Percentiles rank a stretch among this genome's conserved stretches.
Evolutionary conservation across 2,888 invertebrate species (phyloP).

Genomic region (Mesochorus sp.): DNA sequence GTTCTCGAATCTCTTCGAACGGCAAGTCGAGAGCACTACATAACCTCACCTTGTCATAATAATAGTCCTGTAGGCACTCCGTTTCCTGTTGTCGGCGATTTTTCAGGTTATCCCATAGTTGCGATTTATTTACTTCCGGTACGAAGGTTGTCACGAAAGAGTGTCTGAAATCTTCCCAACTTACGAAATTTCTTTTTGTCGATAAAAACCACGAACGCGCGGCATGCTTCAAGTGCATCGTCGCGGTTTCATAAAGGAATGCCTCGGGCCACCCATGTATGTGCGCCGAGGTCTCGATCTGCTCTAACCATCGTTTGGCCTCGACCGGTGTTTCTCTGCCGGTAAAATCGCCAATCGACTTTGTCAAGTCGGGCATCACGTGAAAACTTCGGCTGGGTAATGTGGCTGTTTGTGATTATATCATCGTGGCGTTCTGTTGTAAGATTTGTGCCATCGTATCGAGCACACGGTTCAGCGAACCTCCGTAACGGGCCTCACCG

Average conservation of each 20-base stretch:
- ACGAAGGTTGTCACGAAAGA: slow-evolving; percentile 48
- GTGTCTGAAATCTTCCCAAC: slow-evolving; percentile 36
- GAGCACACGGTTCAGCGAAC: slow-evolving; percentile 3
- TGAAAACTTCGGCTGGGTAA: slow-evolving; percentile 29
- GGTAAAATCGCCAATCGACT: slow-evolving; percentile 50
- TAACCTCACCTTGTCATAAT: slow-evolving; percentile 55
- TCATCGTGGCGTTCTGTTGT: slow-evolving; percentile 22
- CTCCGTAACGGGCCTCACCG: background rate
- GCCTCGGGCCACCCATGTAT: slow-evolving; percentile 54
- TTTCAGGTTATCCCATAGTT: slow-evolving; percentile 57
- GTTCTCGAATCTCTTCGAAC: slow-evolving; percentile 48
- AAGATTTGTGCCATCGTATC: slow-evolving; percentile 34
- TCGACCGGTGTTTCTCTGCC: slow-evolving; percentile 48
- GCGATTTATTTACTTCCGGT: slow-evolving; percentile 30
- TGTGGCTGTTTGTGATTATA: slow-evolving; percentile 1
- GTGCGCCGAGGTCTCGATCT: slow-evolving; percentile 52
- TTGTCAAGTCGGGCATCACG: slow-evolving; percentile 61
- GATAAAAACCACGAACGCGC: slow-evolving; percentile 49
- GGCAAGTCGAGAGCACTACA: slow-evolving; percentile 49
- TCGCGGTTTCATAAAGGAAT: slow-evolving; percentile 50
- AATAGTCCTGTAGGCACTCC: slow-evolving; percentile 51
- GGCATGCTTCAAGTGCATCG: slow-evolving; percentile 41
- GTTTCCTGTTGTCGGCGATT: slow-evolving; percentile 41
- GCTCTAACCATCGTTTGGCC: slow-evolving; percentile 52
- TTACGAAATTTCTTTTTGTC: slow-evolving; percentile 34